Evolutionary conservation across 2,888 invertebrate species (phyloP), one percentile per base, ranked within the genome.

Genomic region (Cinara cedri): DNA sequence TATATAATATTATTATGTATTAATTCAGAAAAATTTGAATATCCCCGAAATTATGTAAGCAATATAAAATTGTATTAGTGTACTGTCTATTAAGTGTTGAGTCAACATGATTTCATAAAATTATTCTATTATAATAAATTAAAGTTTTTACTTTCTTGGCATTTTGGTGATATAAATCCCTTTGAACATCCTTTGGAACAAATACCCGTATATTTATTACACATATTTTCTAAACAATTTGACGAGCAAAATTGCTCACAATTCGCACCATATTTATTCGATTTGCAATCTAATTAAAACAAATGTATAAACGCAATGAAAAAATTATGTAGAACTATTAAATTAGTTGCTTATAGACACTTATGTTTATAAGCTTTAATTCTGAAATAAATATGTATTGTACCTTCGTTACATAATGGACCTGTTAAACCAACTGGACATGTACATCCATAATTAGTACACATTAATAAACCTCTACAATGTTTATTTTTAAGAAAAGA

Each of bases 371-470:
- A 13, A 1, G 21, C 11, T 24, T 11, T 21, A 21, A 21, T 24
- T 57, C 3, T 24, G 11, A 4, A 21, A n/a, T n/a, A 2, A 13
- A 3, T 54, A 8, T 1, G 9, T 6, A 1, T n/a, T n/a, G n/a
- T 26, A 72, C 71, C 57, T 57, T 60, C 1, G 8, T 72, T 6
- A 24, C 71, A 72, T 4, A 4, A 11, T n/a, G n/a, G 24, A 21
- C 71, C 71, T 1, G 71, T 72, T 46, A 72, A 13, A 13, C 71
- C 71, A 4, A 16, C 8, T 13, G 71, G 44, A 16, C 71, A 72
- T 0, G 44, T 57, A 44, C 71, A 72, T n/a, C 71, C 71, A 57
- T 57, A 72, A 4, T 16, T n/a, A 10, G 71, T 72, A 72, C 71
- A 72, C 24, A 72, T 72, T 1, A 44, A 26, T 14, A 57, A 44